A percentile compares a stretch with the other conserved stretches of the same genome.
phyloP scores from a whole-genome alignment of 2,113 vertebrate species.

The Elaphurus davidianus region DNA sequence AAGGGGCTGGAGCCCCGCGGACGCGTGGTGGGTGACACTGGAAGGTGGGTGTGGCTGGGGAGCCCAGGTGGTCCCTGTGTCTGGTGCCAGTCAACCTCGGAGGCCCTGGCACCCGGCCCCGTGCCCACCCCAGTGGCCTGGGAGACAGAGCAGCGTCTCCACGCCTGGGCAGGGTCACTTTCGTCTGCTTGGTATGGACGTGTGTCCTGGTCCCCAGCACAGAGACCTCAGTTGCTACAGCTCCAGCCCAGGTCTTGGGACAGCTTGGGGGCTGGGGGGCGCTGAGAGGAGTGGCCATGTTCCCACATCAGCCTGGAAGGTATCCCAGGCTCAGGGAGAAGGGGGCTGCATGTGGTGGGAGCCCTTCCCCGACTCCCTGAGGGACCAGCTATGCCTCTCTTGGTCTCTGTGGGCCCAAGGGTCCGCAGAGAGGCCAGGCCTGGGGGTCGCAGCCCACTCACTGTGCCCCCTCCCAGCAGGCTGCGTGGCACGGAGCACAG shows the following conservation, averaged over 20 bases:
- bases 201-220: not conserved
- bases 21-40: conserved; percentile 78
- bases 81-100: not conserved
- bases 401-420: not conserved
- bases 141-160: not conserved
- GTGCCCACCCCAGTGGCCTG: not conserved
- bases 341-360: not conserved
- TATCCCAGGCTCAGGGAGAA: not conserved
- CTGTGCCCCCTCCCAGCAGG: conserved; percentile 61
- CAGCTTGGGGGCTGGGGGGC: not conserved
- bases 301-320: not conserved
- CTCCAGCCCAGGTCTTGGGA: not conserved
- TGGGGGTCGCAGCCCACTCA: not conserved
- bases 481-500: conserved; percentile 76
- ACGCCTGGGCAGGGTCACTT: not conserved
- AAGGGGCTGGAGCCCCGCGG: not conserved
- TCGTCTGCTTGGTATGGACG: accelerated
- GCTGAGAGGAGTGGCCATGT: not conserved
- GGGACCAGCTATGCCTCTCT: not conserved
- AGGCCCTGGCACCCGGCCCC: too few relatives aligned
- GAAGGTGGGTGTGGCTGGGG: not conserved
- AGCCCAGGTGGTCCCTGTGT: not conserved
- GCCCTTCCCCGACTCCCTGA: not conserved
- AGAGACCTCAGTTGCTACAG: not conserved
- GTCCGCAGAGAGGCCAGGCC: not conserved